These are phyloP conservation scores for Brachyistius frenatus DNA, from an alignment of 2,113 vertebrate genomes.

Conservation along the genomic window DNA sequence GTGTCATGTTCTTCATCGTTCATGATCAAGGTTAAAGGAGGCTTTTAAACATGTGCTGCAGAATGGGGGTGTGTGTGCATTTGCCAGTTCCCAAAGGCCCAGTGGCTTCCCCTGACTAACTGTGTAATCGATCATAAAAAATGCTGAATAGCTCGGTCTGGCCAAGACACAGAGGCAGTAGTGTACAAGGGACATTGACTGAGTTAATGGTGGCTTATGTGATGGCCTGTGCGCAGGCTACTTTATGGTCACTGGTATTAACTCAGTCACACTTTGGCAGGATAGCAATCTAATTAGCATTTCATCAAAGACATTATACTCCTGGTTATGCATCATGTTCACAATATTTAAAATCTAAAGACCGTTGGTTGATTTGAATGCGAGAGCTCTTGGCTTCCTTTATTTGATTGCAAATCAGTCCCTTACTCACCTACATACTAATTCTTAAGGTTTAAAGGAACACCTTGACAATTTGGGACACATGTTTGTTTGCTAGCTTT, in stretches of 20 bases:
- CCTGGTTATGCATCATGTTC: background rate
- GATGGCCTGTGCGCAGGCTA: constrained; percentile 46
- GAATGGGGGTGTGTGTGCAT: constrained; percentile 45
- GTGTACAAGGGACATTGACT: constrained; percentile 75
- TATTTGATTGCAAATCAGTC: no score
- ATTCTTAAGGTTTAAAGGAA: background rate
- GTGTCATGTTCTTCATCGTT: constrained; percentile 76
- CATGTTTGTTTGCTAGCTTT: background rate
- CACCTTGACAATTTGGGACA: background rate
- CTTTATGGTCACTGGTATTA: constrained; percentile 59
- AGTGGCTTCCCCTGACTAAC: constrained; percentile 72
- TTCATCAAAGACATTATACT: background rate
- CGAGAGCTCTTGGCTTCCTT: no score
- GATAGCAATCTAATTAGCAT: constrained; percentile 23
- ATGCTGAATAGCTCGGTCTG: constrained; percentile 78
- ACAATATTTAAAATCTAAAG: background rate
- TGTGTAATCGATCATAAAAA: constrained; percentile 81
- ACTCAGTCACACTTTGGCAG: constrained; percentile 42
- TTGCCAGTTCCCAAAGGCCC: constrained; percentile 54
- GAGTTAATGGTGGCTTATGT: constrained; percentile 73
- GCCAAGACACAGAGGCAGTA: constrained; percentile 61
- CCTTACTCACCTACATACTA: background rate
- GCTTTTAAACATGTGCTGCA: constrained; percentile 69
- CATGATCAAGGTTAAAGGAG: constrained; percentile 77
- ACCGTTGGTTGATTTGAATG: no score